A percentile compares a stretch with the other conserved stretches of the same genome.
Conservation (phyloP, 2,113 vertebrate genomes). For the Ovis aries region DNA sequence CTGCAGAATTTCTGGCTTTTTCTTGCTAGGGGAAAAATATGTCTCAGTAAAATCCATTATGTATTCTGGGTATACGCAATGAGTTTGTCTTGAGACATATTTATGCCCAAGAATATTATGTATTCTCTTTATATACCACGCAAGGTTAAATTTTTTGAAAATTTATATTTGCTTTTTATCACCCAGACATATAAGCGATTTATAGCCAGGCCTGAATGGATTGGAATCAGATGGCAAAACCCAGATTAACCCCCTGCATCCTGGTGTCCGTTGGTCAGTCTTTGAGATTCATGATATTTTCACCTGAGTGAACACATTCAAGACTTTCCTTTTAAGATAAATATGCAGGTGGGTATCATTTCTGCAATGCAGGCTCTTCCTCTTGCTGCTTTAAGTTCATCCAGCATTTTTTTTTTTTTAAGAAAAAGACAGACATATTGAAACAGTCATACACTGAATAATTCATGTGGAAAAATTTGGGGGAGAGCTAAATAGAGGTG, state of each 20-base stretch:
- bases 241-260: slow-evolving; percentile 74
- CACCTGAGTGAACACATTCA: slow-evolving; percentile 31
- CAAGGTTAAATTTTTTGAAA: slow-evolving; percentile 81
- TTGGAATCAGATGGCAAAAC: slow-evolving; percentile 72
- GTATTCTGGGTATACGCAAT: slow-evolving; percentile 76
- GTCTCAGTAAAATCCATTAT: slow-evolving; percentile 68
- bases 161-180: slow-evolving; percentile 83
- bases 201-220: slow-evolving; percentile 75
- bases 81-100: slow-evolving; percentile 81
- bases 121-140: slow-evolving; percentile 82
- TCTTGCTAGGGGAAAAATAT: slow-evolving; percentile 60
- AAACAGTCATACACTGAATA: slow-evolving; percentile 70
- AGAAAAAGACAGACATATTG: slow-evolving; percentile 66
- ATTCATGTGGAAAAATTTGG: slow-evolving; percentile 70
- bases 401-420: slow-evolving; percentile 43
- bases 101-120: slow-evolving; percentile 82
- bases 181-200: slow-evolving; percentile 73
- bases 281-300: slow-evolving; percentile 50
- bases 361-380: slow-evolving; percentile 49
- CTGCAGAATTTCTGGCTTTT: slow-evolving; percentile 56
- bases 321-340: slow-evolving; percentile 51
- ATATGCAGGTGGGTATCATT: slow-evolving; percentile 48
- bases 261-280: slow-evolving; percentile 54
- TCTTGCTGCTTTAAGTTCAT: slow-evolving; percentile 61
- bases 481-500: slow-evolving; percentile 59